phyloP scores from a whole-genome alignment of 2,113 vertebrate genomes.

The Vireo altiloquus region DNA sequence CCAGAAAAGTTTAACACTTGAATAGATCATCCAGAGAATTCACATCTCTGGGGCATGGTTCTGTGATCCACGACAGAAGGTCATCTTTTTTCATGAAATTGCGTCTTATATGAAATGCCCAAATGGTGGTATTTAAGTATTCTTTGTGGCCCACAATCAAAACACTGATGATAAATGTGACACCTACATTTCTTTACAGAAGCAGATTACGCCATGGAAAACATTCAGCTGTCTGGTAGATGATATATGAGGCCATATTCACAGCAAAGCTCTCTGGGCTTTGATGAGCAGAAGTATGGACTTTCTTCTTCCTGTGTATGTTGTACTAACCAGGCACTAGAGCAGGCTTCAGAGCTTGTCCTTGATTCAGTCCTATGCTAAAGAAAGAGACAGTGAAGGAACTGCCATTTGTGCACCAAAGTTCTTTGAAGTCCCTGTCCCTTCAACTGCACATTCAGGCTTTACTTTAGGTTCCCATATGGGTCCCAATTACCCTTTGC shows the following conservation, averaged over 20 bases:
- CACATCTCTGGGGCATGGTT: neutral
- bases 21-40: neutral
- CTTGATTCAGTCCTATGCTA: neutral
- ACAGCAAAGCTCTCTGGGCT: constrained; percentile 30
- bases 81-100: neutral
- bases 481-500: neutral
- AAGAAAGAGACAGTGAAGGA: neutral
- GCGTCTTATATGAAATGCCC: neutral
- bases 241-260: constrained; percentile 33
- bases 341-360: neutral
- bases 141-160: constrained; percentile 50
- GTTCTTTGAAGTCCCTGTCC: neutral
- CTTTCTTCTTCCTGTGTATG: neutral
- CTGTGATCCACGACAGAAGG: neutral
- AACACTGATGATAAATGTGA: constrained; percentile 45
- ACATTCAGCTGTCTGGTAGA: constrained; percentile 19
- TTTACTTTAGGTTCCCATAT: neutral
- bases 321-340: neutral
- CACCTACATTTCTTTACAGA: constrained; percentile 47
- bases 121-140: constrained; percentile 49
- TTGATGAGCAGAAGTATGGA: constrained; percentile 21
- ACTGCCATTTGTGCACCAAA: neutral
- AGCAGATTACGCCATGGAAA: constrained; percentile 37
- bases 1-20: constrained; percentile 8
- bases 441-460: neutral